These are phyloP conservation scores for Drosophila bocki DNA, from an alignment of 1,140 invertebrate species.

Conservation along the genomic window DNA sequence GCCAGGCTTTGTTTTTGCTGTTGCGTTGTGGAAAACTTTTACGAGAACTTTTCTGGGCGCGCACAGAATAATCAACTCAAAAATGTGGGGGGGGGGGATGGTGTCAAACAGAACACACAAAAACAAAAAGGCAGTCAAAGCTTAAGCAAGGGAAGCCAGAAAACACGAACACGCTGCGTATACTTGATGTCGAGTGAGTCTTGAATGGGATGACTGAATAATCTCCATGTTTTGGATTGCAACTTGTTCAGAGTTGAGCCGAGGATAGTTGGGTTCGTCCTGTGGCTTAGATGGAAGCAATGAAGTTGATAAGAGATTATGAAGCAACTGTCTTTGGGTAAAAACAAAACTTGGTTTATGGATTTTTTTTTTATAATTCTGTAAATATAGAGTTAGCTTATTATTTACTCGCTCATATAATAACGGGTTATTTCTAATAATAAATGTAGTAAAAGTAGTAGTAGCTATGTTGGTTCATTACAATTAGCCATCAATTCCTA, in stretches of 20 bases:
- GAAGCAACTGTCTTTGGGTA: not conserved
- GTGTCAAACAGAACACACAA: slow-evolving; percentile 8
- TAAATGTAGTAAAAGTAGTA: not conserved
- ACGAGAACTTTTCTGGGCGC: slow-evolving; percentile 30
- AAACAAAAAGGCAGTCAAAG: slow-evolving; percentile 24
- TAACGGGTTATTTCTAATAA: not conserved
- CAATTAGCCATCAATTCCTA: not conserved
- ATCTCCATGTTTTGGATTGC: slow-evolving; percentile 32
- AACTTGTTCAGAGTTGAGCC: slow-evolving; percentile 21
- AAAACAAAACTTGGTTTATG: not conserved
- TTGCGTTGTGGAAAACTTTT: slow-evolving; percentile 31
- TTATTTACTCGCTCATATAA: not conserved
- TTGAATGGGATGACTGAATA: slow-evolving; percentile 41
- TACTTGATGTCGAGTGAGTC: slow-evolving; percentile 21
- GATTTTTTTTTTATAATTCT: not conserved
- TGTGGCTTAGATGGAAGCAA: slow-evolving; percentile 5
- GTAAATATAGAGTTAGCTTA: not conserved
- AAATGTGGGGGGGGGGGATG: slow-evolving; percentile 5
- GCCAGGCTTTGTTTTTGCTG: slow-evolving; percentile 9
- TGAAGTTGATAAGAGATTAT: slow-evolving; percentile 8
- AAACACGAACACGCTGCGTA: slow-evolving; percentile 25
- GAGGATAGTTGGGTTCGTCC: slow-evolving; percentile 4
- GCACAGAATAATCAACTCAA: slow-evolving; percentile 36
- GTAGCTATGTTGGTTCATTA: no score
- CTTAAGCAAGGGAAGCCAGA: slow-evolving; percentile 18